These are phyloP conservation scores for Odontamblyopus rebecca DNA, from an alignment of 2,797 vertebrate genomes.

Conservation along the genomic window DNA sequence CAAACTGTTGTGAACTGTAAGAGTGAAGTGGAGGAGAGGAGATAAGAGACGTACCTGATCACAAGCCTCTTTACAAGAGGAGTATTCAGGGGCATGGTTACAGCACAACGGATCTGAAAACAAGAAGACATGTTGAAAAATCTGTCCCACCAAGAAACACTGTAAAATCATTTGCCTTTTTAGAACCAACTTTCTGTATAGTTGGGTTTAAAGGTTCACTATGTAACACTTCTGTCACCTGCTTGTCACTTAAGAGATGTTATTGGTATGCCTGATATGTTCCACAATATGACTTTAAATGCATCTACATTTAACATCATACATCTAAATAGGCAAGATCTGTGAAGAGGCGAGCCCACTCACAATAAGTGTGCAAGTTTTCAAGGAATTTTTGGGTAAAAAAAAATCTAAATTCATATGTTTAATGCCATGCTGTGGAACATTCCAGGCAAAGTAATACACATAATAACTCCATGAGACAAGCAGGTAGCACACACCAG, in stretches of 20 bases:
- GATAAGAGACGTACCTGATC: conserved; percentile 83
- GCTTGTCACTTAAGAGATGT: too few relatives aligned
- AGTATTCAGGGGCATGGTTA: conserved; percentile 87
- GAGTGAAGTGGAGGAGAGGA: conserved; percentile 2
- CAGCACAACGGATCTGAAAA: conserved; percentile 85
- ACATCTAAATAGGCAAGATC: not conserved
- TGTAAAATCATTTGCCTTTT: too few relatives aligned
- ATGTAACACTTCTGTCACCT: not conserved
- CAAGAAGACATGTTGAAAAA: not conserved
- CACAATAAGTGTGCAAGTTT: not conserved
- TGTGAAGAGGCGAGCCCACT: not conserved
- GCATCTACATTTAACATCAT: too few relatives aligned
- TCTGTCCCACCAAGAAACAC: too few relatives aligned
- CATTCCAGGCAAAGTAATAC: too few relatives aligned
- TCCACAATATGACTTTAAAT: not conserved
- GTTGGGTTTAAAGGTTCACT: not conserved
- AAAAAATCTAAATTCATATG: too few relatives aligned
- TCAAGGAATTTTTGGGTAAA: not conserved
- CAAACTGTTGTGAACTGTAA: not conserved
- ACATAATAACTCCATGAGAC: too few relatives aligned
- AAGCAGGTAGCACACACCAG: too few relatives aligned
- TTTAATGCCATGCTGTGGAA: too few relatives aligned
- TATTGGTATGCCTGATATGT: not conserved
- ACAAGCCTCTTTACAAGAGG: conserved; percentile 92
- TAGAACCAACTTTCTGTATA: not conserved